A percentile compares a stretch with the other conserved stretches of the same genome.
phyloP scores from a whole-genome alignment of 2,113 vertebrate species.

The Lates calcarifer region DNA sequence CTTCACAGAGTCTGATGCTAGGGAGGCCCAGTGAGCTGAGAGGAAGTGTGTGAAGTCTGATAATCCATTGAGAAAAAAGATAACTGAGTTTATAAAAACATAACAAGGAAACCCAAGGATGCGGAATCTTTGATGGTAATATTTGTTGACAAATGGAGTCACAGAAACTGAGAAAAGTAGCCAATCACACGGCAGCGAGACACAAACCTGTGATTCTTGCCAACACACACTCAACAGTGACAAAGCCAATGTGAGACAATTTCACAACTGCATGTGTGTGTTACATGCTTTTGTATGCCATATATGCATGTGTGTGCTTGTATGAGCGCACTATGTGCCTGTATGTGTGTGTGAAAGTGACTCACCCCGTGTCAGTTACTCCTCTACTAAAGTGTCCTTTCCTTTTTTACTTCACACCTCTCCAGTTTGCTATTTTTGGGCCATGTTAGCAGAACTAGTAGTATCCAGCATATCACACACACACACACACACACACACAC shows the following conservation, averaged over 20 bases:
- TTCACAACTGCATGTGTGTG: slow-evolving; percentile 47
- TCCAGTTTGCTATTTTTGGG: slow-evolving; percentile 80
- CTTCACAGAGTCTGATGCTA: slow-evolving; percentile 4
- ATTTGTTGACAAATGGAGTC: background rate
- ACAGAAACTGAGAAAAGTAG: slow-evolving; percentile 32
- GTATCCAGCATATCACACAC: slow-evolving; percentile 60
- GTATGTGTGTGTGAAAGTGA: slow-evolving; percentile 72
- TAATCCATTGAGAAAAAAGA: slow-evolving; percentile 13
- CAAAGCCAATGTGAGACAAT: slow-evolving; percentile 53
- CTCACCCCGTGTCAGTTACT: slow-evolving; percentile 82
- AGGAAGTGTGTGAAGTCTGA: background rate
- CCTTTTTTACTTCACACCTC: slow-evolving; percentile 83
- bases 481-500: slow-evolving; percentile 8
- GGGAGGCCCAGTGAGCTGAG: background rate
- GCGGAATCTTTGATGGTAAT: slow-evolving; percentile 30
- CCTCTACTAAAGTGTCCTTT: slow-evolving; percentile 81
- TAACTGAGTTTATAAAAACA: background rate
- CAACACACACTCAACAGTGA: slow-evolving; percentile 31
- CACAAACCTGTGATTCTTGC: slow-evolving; percentile 50
- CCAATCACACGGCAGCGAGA: slow-evolving; percentile 46
- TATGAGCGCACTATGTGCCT: slow-evolving; percentile 41
- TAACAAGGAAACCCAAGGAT: slow-evolving; percentile 5
- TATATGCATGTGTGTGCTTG: slow-evolving; percentile 37
- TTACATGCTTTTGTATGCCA: slow-evolving; percentile 37
- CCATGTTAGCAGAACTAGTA: slow-evolving; percentile 77